These are phyloP conservation scores for Eptatretus atami DNA, from an alignment of 2,797 vertebrate species.

Conservation along the genomic window DNA sequence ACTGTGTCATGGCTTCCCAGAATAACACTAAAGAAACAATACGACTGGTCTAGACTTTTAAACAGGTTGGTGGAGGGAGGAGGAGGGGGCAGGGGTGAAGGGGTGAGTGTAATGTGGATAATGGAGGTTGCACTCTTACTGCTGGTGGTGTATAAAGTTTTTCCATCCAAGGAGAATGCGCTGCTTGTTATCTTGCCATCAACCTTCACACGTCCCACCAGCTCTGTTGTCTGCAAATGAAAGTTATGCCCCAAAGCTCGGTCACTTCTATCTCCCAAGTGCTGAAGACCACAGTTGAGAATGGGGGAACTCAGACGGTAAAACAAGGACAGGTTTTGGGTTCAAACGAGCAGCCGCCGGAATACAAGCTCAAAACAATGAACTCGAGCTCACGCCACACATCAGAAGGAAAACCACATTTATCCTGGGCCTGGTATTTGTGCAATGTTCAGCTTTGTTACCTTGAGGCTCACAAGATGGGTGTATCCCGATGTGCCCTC, in stretches of 20 bases:
- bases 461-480: constrained; percentile 55
- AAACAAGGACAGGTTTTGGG: too few relatives aligned
- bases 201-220: constrained; percentile 48
- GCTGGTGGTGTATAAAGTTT: constrained; percentile 33
- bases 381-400: too few relatives aligned
- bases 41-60: too few relatives aligned
- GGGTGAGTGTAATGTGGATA: not conserved
- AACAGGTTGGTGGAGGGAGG: too few relatives aligned
- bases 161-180: constrained; percentile 34
- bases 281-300: not conserved
- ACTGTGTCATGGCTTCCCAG: too few relatives aligned
- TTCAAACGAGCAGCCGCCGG: too few relatives aligned
- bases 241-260: not conserved
- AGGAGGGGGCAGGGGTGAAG: not conserved
- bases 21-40: too few relatives aligned
- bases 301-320: too few relatives aligned
- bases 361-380: too few relatives aligned
- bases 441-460: constrained; percentile 10
- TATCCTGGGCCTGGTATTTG: too few relatives aligned
- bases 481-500: constrained; percentile 40
- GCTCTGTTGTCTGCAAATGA: constrained; percentile 34
- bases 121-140: constrained; percentile 17
- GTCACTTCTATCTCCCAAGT: not conserved
- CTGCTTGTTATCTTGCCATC: constrained; percentile 28
- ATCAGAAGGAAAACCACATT: too few relatives aligned